A percentile compares a stretch with the other conserved stretches of the same genome.
phyloP scores from a whole-genome alignment of 2,888 invertebrate genomes.

The Petrophora chlorosata region DNA sequence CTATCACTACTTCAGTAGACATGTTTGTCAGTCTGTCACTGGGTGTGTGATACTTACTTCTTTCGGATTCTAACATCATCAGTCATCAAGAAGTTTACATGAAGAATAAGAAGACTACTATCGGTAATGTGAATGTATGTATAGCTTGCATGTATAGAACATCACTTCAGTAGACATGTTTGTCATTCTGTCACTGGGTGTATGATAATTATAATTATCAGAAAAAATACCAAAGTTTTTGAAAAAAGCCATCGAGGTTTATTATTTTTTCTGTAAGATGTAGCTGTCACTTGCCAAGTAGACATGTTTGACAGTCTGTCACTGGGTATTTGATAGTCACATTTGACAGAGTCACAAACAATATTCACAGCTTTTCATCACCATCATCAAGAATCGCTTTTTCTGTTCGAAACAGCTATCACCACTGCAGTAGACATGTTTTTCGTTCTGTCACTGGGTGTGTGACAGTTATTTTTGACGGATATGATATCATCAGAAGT shows the following conservation, averaged over 20 bases:
- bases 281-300: conserved; percentile 14
- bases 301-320: conserved; percentile 23
- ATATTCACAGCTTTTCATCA: neutral
- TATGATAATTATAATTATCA: conserved; percentile 20
- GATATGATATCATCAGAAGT: neutral
- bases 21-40: conserved; percentile 28
- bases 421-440: conserved; percentile 32
- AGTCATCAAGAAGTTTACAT: neutral
- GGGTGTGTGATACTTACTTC: conserved; percentile 25
- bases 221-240: no score
- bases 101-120: neutral
- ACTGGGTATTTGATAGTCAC: conserved; percentile 25
- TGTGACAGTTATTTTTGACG: conserved; percentile 17
- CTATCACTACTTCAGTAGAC: conserved; percentile 26
- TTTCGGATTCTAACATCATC: conserved; percentile 5
- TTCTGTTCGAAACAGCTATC: conserved; percentile 21
- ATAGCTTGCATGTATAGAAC: conserved; percentile 24
- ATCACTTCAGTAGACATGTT: conserved; percentile 28
- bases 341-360: conserved; percentile 1
- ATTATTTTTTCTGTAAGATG: neutral
- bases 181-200: conserved; percentile 28
- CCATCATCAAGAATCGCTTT: no score
- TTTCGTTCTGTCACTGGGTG: conserved; percentile 32
- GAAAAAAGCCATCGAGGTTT: no score
- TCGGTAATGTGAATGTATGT: no score